phyloP scores from a whole-genome alignment of 2,797 vertebrate species.

The Poecilia velifera region DNA sequence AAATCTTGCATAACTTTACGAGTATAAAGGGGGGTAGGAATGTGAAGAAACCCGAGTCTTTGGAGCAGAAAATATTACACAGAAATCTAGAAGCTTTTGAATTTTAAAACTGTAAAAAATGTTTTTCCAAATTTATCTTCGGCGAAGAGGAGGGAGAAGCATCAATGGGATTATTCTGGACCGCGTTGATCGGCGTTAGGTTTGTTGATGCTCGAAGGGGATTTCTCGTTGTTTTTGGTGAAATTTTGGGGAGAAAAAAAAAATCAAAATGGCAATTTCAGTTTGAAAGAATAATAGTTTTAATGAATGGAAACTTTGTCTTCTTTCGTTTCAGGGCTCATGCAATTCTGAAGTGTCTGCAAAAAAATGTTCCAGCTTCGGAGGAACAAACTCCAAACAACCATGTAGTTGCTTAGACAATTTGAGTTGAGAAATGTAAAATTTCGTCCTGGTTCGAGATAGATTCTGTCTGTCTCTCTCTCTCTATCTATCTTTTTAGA shows the following conservation, averaged over 20 bases:
- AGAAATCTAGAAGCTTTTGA: slow-evolving; percentile 19
- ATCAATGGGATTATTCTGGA: slow-evolving; percentile 56
- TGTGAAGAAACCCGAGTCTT: slow-evolving; percentile 50
- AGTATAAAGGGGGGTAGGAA: slow-evolving; percentile 76
- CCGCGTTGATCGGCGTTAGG: slow-evolving; percentile 32
- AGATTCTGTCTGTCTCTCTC: neutral
- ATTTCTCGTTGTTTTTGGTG: slow-evolving; percentile 47
- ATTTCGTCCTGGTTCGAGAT: neutral
- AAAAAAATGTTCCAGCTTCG: slow-evolving; percentile 3
- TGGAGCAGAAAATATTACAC: slow-evolving; percentile 58
- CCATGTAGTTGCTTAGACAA: neutral
- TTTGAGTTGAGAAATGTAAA: neutral
- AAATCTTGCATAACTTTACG: slow-evolving; percentile 78
- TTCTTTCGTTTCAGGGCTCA: slow-evolving; percentile 10
- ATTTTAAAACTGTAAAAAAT: neutral
- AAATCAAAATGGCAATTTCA: slow-evolving; percentile 13
- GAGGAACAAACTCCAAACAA: slow-evolving; percentile 1
- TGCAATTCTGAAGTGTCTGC: slow-evolving; percentile 17
- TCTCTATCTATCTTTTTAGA: neutral
- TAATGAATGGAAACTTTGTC: neutral
- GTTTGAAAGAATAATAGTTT: neutral
- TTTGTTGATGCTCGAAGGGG: slow-evolving; percentile 38
- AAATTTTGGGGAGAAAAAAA: slow-evolving; percentile 47
- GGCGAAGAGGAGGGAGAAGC: slow-evolving; percentile 52
- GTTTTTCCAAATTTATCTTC: neutral